phyloP scores from a whole-genome alignment of 2,113 vertebrate genomes.

The Abramis brama region DNA sequence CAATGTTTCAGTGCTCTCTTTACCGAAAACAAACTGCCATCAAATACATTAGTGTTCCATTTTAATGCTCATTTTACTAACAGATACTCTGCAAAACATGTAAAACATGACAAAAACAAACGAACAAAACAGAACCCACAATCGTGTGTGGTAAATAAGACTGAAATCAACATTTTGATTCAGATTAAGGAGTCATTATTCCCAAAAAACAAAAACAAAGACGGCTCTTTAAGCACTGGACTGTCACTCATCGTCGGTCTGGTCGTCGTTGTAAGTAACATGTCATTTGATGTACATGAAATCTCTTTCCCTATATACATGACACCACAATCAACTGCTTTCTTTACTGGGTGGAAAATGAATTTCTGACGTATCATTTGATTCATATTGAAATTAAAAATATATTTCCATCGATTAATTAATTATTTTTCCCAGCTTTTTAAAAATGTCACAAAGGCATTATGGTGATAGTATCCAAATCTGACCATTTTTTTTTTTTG shows the following conservation, averaged over 20 bases:
- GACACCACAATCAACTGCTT: background rate
- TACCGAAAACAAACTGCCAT: conserved; percentile 54
- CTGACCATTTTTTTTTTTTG: conserved; percentile 73
- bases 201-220: background rate
- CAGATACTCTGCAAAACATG: conserved; percentile 75
- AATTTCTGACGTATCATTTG: background rate
- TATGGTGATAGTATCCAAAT: conserved; percentile 72
- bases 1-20: background rate
- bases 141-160: background rate
- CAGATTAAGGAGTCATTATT: background rate
- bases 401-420: background rate
- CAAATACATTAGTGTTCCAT: conserved; percentile 8
- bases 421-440: background rate
- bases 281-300: background rate
- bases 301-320: background rate
- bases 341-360: background rate
- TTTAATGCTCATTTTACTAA: conserved; percentile 16
- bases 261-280: too few relatives aligned
- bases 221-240: background rate
- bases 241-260: background rate
- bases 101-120: conserved; percentile 83
- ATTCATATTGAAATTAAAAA: background rate
- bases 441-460: conserved; percentile 77
- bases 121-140: conserved; percentile 63
- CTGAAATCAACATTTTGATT: background rate